Conservation (phyloP, 2,797 vertebrate genomes). For the Danio kyathit region DNA sequence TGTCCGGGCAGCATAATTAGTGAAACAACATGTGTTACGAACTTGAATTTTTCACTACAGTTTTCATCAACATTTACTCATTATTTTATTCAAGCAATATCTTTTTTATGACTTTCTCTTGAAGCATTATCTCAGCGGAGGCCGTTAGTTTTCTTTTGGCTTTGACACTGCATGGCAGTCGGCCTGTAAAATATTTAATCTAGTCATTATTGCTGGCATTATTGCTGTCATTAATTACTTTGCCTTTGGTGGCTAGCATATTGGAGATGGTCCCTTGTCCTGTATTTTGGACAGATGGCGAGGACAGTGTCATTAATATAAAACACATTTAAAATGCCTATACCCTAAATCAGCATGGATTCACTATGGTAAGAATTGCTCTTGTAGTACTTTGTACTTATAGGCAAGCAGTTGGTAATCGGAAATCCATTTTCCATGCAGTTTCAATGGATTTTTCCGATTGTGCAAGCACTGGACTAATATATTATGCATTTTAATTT, state of each 20-base stretch:
- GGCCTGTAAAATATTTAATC: slow-evolving; percentile 96
- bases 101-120: slow-evolving; percentile 48
- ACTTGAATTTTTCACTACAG: not conserved
- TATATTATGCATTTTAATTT: too few species aligned
- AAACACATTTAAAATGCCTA: slow-evolving; percentile 91
- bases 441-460: not conserved
- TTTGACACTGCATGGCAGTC: slow-evolving; percentile 81
- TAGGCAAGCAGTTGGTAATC: not conserved
- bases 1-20: not conserved
- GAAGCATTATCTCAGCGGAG: slow-evolving; percentile 51
- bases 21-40: not conserved
- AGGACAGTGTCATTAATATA: slow-evolving; percentile 96
- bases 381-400: slow-evolving; percentile 76
- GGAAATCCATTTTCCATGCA: not conserved
- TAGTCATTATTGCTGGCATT: slow-evolving; percentile 95
- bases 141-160: slow-evolving; percentile 62
- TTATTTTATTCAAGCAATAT: slow-evolving; percentile 44
- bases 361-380: slow-evolving; percentile 71
- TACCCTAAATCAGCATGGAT: slow-evolving; percentile 85
- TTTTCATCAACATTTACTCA: slow-evolving; percentile 37
- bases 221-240: slow-evolving; percentile 97
- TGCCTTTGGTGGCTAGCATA: slow-evolving; percentile 95
- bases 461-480: too few species aligned
- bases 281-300: slow-evolving; percentile 90
- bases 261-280: slow-evolving; percentile 90